Conservation (phyloP, 2,888 invertebrate species). For the Acanthosepion lycidas region DNA sequence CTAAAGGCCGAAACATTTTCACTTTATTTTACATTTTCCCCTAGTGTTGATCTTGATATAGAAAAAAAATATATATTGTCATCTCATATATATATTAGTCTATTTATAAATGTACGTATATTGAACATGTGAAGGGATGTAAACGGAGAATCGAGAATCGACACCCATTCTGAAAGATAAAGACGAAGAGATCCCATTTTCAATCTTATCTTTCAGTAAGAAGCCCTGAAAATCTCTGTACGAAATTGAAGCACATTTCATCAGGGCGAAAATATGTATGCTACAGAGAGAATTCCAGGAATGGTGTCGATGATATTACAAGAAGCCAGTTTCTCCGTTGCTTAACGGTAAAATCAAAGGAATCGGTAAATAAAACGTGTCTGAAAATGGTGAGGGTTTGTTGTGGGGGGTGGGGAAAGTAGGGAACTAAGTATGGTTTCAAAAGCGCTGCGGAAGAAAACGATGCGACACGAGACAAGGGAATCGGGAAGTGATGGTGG, state of each 20-base stretch:
- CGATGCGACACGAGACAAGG: not conserved
- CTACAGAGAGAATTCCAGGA: not conserved
- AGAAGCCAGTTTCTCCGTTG: not conserved
- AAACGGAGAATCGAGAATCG: too few species aligned
- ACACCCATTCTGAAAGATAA: too few species aligned
- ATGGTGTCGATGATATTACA: not conserved
- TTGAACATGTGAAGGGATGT: too few species aligned
- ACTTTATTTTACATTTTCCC: too few species aligned
- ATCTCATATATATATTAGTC: too few species aligned
- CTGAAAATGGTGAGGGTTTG: not conserved
- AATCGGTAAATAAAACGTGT: constrained; percentile 17
- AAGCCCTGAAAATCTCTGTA: not conserved
- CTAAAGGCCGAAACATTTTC: too few species aligned
- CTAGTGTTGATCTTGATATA: too few species aligned
- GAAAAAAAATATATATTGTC: too few species aligned
- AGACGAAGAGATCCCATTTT: too few species aligned
- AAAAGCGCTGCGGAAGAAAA: not conserved
- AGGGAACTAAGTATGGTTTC: not conserved
- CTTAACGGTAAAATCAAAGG: not conserved
- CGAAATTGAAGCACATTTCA: not conserved
- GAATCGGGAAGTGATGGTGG: not conserved
- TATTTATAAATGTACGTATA: too few species aligned
- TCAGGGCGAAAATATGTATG: not conserved
- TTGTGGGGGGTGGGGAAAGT: not conserved
- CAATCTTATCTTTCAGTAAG: not conserved